Evolutionary conservation across 2,888 invertebrate species (phyloP), one percentile per base, ranked within the genome.

Genomic region (Nyleta sp.): DNA sequence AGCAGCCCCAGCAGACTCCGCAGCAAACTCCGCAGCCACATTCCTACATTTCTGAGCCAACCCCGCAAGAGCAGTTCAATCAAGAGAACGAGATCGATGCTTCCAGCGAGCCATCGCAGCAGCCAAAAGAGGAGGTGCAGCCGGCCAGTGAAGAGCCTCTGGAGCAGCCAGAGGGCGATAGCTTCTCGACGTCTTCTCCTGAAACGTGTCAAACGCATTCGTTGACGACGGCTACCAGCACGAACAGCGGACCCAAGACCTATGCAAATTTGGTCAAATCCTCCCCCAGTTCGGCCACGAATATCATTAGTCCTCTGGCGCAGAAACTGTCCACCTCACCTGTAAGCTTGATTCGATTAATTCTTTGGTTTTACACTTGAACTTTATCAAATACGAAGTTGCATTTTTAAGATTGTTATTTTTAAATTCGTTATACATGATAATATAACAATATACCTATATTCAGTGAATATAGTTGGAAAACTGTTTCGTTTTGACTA

Each of bases 211-310:
- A 80, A 80, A 91, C 90, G 84, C 92, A 86, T 84, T 89, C 83
- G 40, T 87, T 84, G 90, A 91, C 91, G 80, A 86, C 92, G 80
- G 86, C 89, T 84, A 86, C 90, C 80, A 83, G 65, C 91, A 85
- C 92, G 88, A 84, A 89, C 84, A 87, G 91, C 83, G 87, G 88
- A 91, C 96, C 96, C 15, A 97, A 96, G 92, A 97, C 97, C 10
- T 97, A 96, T 91, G 97, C 97, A 15, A 96, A 95, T 91, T 93
- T 96, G 84, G 93, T 97, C 85, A 97, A 96, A 92, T 93, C 94
- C 74, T 88, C 85, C 46, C 87, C 84, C 64, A 86, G 82, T 82
- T 83, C 83, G 64, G 82, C 83, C 71, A 10, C 35, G 5, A 84
- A 86, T 82, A 86, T 87, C 80, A 84, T 86, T 78, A 85, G 84